Base-by-base conservation (phyloP, 2,888 invertebrate species). In the Tupiocoris notatus region DNA sequence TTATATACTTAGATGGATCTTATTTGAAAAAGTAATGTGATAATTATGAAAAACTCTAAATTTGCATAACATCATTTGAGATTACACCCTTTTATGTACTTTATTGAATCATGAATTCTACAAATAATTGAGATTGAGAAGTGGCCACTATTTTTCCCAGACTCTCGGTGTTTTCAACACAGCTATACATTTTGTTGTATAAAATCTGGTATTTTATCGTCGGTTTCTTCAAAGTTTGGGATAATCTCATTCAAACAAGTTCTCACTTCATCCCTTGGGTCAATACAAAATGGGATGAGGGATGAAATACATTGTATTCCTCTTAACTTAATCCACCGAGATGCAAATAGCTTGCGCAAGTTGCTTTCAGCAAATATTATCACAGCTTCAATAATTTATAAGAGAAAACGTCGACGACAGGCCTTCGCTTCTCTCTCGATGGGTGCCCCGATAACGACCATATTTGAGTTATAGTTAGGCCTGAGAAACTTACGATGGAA, bases 401-500 rank as follows among this genome's bases (percentile, higher is more conserved):
- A 23, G 22, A 56, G 21, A 67, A 57, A 67, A 2, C 16, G 57
- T 39, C 21, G 23, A 57, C 56, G 56, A 57, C 67, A 56, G n/a
- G 16, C 20, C 20, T n/a, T 20, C 16, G 21, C 67, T 22, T 22
- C 22, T n/a, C 56, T 20, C 16, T 12, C 56, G 22, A 21, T 21
- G 67, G 67, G 54, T 59, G 58, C 57, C 22, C 59, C 58, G 61
- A 59, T 70, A 57, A 70, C 25, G 59, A 24, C 59, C 61, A 57
- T 67, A 59, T 59, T 24, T 70, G 58, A 70, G 70, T 70, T 70
- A 70, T 54, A 21, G 70, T 58, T 25, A n/a, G 21, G 54, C 57
- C 56, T 56, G 7, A 39, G 6, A 61, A 70, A 70, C 58, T 70
- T 70, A 58, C 9, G 61, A 70, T 70, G 70, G 61, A 70, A 70